Evolutionary conservation across 2,797 vertebrate species (phyloP), one percentile per base, ranked within the genome.

Genomic region (Labroides dimidiatus): DNA sequence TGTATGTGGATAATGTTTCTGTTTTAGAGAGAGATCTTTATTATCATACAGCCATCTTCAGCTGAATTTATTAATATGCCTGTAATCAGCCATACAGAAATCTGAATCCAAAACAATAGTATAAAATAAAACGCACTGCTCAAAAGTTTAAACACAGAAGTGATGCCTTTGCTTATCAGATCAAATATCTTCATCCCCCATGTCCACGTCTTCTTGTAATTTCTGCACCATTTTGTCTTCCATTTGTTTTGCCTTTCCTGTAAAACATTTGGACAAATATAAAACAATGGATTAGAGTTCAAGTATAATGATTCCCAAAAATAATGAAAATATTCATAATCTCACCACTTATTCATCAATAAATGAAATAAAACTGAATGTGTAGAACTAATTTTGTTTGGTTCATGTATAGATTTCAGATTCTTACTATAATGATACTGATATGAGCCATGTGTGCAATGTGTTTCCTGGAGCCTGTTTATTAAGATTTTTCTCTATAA

Each of bases 211-310:
- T 67, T 98, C 93, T 78, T 96, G 96, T 67, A 98, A 82, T 69
- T 95, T 95, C 85, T 98, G 96, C 42, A 98, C 95, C 97, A 99
- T 98, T 93, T 96, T 99, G 43, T 96, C 96, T 87, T 99, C 97
- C 95, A 99, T 66, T 41, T 93, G 84, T 82, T 96, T 98, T 85
- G 94, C 90, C 91, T 95, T 95, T 80, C 94, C 97, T 99, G 82
- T 43, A 71, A 71, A 61, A 64, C 2, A 67, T 47, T 2, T 47
- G 47, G 70, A 64, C 17, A 55, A 33, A 2, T 2, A 5, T 47
- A 0, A 64, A 47, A 21, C 45, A 1, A 51, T 10, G 44, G 4
- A 33, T 17, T 10, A 12, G 39, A 53, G 1, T n/a, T 1, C 13
- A 24, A 1, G 39, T 8, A 45, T 33, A 33, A 33, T 33, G 5